These are phyloP conservation scores for Latrodectus elegans DNA, from an alignment of 2,888 invertebrate species.

Conservation along the genomic window DNA sequence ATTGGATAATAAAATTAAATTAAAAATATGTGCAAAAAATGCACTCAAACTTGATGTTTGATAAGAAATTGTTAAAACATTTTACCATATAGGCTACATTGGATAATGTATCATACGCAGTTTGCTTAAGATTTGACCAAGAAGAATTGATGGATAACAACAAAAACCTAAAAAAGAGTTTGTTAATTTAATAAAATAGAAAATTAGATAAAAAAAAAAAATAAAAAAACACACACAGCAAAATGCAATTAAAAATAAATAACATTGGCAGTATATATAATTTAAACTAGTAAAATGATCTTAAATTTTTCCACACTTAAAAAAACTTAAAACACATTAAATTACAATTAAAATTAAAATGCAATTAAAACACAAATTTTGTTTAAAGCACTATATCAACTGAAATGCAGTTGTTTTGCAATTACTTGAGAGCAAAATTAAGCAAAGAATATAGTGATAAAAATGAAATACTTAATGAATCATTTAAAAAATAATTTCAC, in stretches of 20 bases:
- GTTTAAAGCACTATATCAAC: too few relatives aligned
- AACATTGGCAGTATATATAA: neutral
- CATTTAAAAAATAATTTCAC: too few relatives aligned
- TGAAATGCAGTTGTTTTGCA: too few relatives aligned
- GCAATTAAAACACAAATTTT: too few relatives aligned
- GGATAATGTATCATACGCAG: slow-evolving; percentile 94
- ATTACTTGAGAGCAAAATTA: too few relatives aligned
- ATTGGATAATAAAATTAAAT: too few relatives aligned
- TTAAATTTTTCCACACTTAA: neutral
- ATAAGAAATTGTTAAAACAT: neutral
- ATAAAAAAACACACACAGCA: neutral
- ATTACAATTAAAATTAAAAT: too few relatives aligned
- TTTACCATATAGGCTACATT: slow-evolving; percentile 90
- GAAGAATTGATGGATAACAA: slow-evolving; percentile 90
- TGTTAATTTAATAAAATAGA: neutral
- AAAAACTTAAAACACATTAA: neutral
- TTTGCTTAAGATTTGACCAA: slow-evolving; percentile 89
- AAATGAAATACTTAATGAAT: too few relatives aligned
- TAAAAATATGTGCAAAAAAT: too few relatives aligned
- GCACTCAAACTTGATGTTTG: too few relatives aligned
- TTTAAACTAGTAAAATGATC: neutral
- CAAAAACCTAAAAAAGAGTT: slow-evolving; percentile 81
- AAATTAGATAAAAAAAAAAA: slow-evolving; percentile 10
- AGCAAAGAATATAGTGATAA: too few relatives aligned
- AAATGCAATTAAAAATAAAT: neutral